These are phyloP conservation scores for Eptatretus burgeri DNA, from an alignment of 2,113 vertebrate genomes.

Conservation along the genomic window DNA sequence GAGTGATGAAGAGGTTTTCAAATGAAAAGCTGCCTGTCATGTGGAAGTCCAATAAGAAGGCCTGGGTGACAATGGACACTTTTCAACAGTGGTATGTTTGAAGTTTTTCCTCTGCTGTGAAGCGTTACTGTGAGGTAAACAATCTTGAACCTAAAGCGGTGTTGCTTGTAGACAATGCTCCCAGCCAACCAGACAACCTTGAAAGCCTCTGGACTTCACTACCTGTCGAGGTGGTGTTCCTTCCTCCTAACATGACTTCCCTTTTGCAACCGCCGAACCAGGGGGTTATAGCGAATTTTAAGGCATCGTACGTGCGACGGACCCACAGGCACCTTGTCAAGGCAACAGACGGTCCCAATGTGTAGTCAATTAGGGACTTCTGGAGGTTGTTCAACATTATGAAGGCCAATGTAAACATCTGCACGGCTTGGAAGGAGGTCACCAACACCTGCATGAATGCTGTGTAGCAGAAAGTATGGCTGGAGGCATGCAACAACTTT, in stretches of 20 bases:
- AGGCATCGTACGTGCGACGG: background rate
- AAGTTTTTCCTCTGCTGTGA: background rate
- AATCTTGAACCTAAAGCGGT: too few relatives aligned
- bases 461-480: background rate
- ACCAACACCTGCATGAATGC: background rate
- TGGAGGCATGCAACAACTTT: background rate
- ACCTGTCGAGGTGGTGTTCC: too few relatives aligned
- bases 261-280: background rate
- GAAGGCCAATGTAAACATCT: background rate
- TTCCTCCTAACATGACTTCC: background rate
- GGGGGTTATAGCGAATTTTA: background rate
- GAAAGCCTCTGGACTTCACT: too few relatives aligned
- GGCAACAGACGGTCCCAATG: background rate
- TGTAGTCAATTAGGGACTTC: background rate
- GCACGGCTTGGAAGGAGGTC: background rate
- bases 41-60: background rate
- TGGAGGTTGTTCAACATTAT: background rate
- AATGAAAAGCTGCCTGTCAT: background rate
- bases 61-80: background rate
- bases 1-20: background rate
- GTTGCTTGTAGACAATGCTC: too few relatives aligned
- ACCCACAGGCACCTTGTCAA: background rate
- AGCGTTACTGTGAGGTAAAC: too few relatives aligned
- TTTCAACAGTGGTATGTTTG: background rate
- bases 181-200: too few relatives aligned